These are phyloP conservation scores for Pangasius mekongensis DNA, from an alignment of 2,797 vertebrate species.

Conservation along the genomic window DNA sequence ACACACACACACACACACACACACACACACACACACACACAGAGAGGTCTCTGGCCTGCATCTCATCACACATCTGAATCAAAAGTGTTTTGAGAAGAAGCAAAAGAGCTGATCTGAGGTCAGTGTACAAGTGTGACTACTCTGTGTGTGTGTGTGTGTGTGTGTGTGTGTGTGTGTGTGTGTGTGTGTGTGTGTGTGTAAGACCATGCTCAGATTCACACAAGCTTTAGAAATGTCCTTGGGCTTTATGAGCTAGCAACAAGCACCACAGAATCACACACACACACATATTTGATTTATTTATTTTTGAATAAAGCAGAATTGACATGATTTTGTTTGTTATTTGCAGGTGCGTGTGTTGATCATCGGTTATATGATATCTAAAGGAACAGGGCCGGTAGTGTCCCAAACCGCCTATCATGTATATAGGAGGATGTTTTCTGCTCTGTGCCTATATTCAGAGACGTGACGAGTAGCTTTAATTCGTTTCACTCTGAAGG, in stretches of 20 bases:
- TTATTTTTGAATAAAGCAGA: not conserved
- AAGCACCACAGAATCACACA: not conserved
- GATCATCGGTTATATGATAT: not conserved
- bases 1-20: not conserved
- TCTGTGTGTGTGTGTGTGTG: not conserved
- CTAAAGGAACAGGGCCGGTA: too few species aligned
- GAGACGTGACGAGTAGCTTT: not conserved
- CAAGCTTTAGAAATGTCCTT: not conserved
- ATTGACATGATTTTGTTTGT: not conserved
- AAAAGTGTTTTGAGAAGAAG: constrained; percentile 3
- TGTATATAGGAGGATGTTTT: not conserved
- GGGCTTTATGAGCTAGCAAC: not conserved
- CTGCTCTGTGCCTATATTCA: not conserved
- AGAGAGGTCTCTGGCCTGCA: not conserved
- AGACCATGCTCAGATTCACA: not conserved
- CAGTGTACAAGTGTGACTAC: not conserved
- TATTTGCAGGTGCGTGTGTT: not conserved
- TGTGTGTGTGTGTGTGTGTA: too few species aligned
- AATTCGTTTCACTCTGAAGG: not conserved
- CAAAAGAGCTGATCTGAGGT: not conserved
- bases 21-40: not conserved
- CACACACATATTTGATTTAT: not conserved
- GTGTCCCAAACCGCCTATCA: not conserved
- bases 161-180: not conserved
- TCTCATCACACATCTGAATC: not conserved